Conservation (phyloP, 2,888 invertebrate species). For the Sesia bembeciformis region DNA sequence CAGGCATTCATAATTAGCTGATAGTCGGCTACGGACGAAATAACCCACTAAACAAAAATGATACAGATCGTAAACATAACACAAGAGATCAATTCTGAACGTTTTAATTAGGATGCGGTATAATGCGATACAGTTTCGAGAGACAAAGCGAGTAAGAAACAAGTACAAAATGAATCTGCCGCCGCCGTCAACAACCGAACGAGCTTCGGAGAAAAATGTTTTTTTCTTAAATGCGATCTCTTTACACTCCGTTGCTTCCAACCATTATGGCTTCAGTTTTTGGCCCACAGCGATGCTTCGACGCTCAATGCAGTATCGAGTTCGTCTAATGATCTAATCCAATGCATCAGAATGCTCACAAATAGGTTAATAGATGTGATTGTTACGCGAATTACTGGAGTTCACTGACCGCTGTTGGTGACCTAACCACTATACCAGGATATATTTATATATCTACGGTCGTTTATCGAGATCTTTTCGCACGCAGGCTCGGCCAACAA, state of each 20-base stretch:
- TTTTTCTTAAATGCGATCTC: slow-evolving; percentile 31
- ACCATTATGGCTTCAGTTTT: slow-evolving; percentile 26
- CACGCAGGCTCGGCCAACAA: slow-evolving; percentile 25
- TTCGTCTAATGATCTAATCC: slow-evolving; percentile 13
- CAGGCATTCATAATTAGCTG: slow-evolving; percentile 6
- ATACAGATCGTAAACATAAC: slow-evolving; percentile 52
- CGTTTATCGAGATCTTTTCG: slow-evolving; percentile 35
- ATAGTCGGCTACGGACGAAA: slow-evolving; percentile 31
- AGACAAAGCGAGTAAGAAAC: slow-evolving; percentile 23
- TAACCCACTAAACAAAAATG: slow-evolving; percentile 66
- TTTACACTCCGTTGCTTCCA: slow-evolving; percentile 33
- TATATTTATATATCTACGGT: slow-evolving; percentile 18
- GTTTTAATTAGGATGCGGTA: slow-evolving; percentile 59
- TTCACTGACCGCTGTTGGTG: slow-evolving; percentile 36
- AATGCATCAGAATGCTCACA: slow-evolving; percentile 5
- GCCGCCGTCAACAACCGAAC: slow-evolving; percentile 10
- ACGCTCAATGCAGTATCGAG: slow-evolving; percentile 20
- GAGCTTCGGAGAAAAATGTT: slow-evolving; percentile 34
- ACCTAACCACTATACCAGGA: slow-evolving; percentile 35
- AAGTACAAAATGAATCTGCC: slow-evolving; percentile 10
- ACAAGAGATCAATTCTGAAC: slow-evolving; percentile 49
- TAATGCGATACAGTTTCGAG: slow-evolving; percentile 35
- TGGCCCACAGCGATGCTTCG: slow-evolving; percentile 18
- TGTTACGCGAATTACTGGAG: slow-evolving; percentile 18
- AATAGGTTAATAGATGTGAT: slow-evolving; percentile 30